A percentile compares a stretch with the other conserved stretches of the same genome.
phyloP scores from a whole-genome alignment of 2,797 vertebrate species.

The Tympanoctomys barrerae region DNA sequence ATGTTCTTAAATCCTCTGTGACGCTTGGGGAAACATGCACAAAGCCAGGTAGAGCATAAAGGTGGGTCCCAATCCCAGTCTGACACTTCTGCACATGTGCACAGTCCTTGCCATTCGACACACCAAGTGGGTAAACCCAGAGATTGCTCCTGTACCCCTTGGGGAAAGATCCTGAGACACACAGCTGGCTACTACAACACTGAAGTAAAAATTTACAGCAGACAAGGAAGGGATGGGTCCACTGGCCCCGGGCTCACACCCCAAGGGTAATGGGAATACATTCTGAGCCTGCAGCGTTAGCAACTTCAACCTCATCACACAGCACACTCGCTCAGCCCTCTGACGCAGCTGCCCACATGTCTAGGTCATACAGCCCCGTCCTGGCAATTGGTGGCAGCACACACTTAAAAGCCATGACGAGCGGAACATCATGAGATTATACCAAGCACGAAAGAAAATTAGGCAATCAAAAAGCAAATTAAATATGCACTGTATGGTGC shows the following conservation, averaged over 20 bases:
- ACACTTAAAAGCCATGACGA: neutral
- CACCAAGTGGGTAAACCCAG: neutral
- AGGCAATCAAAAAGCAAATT: neutral
- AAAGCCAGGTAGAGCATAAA: neutral
- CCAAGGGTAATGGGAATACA: neutral
- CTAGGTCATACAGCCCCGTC: neutral
- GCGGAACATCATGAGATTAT: neutral
- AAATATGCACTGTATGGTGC: neutral
- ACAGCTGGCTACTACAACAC: neutral
- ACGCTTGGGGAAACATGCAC: neutral
- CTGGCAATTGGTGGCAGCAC: neutral
- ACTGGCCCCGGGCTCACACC: neutral
- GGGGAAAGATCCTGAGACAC: neutral
- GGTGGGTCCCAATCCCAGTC: neutral
- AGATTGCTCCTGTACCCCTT: neutral
- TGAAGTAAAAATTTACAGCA: neutral
- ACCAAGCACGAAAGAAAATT: neutral
- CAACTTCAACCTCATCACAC: neutral
- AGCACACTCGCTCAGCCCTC: neutral
- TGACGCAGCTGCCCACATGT: neutral
- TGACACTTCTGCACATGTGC: neutral
- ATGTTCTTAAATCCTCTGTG: neutral
- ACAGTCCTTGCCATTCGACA: neutral
- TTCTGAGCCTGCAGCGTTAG: neutral
- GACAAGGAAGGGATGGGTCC: neutral